These are phyloP conservation scores for Toxotes chatareus DNA, from an alignment of 2,113 vertebrate genomes.

Conservation along the genomic window DNA sequence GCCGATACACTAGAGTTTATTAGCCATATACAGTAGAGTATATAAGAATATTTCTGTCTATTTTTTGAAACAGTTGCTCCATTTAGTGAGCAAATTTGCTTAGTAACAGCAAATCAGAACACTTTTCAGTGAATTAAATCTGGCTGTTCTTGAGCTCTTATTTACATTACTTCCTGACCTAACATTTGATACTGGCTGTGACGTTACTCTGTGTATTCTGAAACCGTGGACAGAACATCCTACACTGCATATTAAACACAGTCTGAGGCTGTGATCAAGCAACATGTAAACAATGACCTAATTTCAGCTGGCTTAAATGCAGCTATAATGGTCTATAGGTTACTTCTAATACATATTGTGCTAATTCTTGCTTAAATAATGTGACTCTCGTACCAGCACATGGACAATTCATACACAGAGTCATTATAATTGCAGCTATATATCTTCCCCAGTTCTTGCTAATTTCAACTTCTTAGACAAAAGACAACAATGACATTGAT, in stretches of 20 bases:
- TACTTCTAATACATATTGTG: not conserved
- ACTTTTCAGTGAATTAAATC: not conserved
- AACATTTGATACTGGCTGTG: not conserved
- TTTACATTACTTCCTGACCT: not conserved
- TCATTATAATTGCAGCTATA: not conserved
- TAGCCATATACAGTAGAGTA: not conserved
- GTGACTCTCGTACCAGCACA: constrained; percentile 4
- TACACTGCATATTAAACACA: constrained; percentile 22
- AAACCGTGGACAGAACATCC: constrained; percentile 23
- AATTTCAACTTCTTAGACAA: not conserved
- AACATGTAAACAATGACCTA: constrained; percentile 10
- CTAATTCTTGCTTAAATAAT: not conserved
- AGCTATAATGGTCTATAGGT: not conserved
- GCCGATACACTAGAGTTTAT: not conserved
- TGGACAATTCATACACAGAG: not conserved
- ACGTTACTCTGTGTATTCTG: not conserved
- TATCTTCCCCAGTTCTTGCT: not conserved
- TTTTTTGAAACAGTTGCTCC: not conserved
- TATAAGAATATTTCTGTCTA: not conserved
- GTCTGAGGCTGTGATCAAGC: not conserved
- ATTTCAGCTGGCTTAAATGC: not conserved
- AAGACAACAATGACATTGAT: not conserved
- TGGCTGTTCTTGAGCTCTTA: not conserved
- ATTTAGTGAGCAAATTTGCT: not conserved
- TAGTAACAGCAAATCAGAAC: not conserved